Percentiles rank a stretch among this genome's conserved stretches.
Conservation (phyloP, 2,113 vertebrate genomes). For the Sturnira hondurensis region DNA sequence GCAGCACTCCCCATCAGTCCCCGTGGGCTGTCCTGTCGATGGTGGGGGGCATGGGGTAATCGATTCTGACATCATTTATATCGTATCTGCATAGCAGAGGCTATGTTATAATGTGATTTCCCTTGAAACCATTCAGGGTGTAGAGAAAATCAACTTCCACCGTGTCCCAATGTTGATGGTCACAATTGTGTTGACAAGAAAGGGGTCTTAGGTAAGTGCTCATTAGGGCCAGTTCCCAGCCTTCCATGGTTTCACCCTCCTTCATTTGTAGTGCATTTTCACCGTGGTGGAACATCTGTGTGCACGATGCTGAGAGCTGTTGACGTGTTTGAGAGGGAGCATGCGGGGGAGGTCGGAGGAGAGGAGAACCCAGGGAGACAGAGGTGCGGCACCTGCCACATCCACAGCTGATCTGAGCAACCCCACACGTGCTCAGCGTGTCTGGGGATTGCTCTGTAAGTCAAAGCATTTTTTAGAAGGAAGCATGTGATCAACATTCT, state of each 20-base stretch:
- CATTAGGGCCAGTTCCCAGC: neutral
- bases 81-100: neutral
- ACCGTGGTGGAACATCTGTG: neutral
- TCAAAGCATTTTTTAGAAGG: neutral
- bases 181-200: neutral
- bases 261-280: neutral
- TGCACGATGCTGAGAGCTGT: neutral
- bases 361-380: neutral
- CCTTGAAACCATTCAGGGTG: neutral
- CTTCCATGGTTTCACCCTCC: neutral
- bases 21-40: neutral
- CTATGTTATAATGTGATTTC: neutral
- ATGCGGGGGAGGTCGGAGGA: neutral
- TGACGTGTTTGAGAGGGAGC: neutral
- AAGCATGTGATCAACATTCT: neutral
- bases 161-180: neutral
- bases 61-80: neutral
- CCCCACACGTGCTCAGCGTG: no score
- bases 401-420: neutral
- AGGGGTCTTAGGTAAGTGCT: neutral
- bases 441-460: neutral
- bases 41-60: neutral
- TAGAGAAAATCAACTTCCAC: neutral
- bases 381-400: neutral
- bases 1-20: accelerated